Evolutionary conservation across 2,113 vertebrate genomes (phyloP), one percentile per base, ranked within the genome.

Genomic region (Serinus canaria): DNA sequence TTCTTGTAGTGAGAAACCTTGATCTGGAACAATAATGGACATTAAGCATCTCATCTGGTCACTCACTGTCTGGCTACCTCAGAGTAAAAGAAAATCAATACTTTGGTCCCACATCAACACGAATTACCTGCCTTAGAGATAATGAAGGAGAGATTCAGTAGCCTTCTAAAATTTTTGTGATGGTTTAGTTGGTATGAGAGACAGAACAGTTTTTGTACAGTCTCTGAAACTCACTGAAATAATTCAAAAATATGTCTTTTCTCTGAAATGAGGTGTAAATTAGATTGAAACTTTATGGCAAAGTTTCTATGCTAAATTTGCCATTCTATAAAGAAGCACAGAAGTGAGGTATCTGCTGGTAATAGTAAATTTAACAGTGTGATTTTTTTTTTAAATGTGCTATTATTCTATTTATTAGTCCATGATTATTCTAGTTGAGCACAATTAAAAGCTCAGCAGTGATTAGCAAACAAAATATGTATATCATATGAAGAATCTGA

Each of bases 161-260:
- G 0, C 1, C 7, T 72, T 72, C 20, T 50, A 35, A 68, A 58
- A 37, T 17, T 7, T 0, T 0, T 56, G 16, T 17, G 22, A 31
- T 53, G 14, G 52, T 85, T 75, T 67, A 60, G 60, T 46, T 20
- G 5, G 56, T 23, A 10, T 28, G 18, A 81, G 16, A 31, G 23
- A 43, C 25, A 31, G 13, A 84, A 78, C 1, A 41, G 12, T 11
- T 88, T 76, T 82, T 43, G 9, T 87, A 37, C 0, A 2, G 30
- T 14, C 22, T 79, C 21, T 88, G 44, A 24, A 82, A 39, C 5
- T 62, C 58, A 43, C 39, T 64, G n/a, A 73, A 88, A 20, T 67
- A 1, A 78, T 7, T 6, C 12, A 92, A 92, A 91, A 70, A 66
- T 17, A 77, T 13, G 4, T 49, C 1, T 5, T 74, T 84, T 78